Percentiles rank a stretch among this genome's conserved stretches.
These are phyloP conservation scores for Drosophila ercepeae DNA, from an alignment of 1,140 invertebrate species.

Conservation along the genomic window DNA sequence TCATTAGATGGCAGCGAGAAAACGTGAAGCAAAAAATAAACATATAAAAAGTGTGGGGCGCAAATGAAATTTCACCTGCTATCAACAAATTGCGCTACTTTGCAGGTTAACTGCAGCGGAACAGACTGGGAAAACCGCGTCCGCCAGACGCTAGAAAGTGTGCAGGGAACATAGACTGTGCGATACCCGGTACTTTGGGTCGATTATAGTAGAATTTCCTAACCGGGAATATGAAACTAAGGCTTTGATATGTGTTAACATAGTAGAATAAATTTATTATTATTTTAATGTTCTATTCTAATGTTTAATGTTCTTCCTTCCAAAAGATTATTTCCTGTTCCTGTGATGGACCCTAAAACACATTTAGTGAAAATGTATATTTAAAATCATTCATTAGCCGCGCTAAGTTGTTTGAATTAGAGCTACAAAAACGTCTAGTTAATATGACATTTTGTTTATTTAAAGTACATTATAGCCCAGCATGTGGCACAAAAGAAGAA, in stretches of 20 bases:
- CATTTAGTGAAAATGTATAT: no score
- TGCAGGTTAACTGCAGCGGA: constrained; percentile 79
- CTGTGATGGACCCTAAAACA: no score
- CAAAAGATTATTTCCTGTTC: no score
- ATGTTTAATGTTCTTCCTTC: no score
- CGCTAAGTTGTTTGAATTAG: no score
- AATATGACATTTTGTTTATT: neutral
- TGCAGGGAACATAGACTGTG: neutral
- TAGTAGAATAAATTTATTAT: no score
- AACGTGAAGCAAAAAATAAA: constrained; percentile 51
- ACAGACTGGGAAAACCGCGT: constrained; percentile 56
- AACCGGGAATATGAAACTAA: neutral
- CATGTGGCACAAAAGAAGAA: constrained; percentile 2
- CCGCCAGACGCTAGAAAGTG: constrained; percentile 8
- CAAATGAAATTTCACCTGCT: constrained; percentile 80
- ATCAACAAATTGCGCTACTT: constrained; percentile 82
- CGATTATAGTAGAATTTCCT: neutral
- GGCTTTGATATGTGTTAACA: no score
- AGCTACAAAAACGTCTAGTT: no score
- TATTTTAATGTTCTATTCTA: no score
- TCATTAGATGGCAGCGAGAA: constrained; percentile 69
- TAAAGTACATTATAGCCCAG: neutral
- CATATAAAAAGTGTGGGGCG: constrained; percentile 53
- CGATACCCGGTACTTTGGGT: constrained; percentile 4
- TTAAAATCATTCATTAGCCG: no score